Evolutionary conservation across 35 echinoderm and acorn worm genomes (phyloP).

Genomic region (Apostichopus parvimensis): DNA sequence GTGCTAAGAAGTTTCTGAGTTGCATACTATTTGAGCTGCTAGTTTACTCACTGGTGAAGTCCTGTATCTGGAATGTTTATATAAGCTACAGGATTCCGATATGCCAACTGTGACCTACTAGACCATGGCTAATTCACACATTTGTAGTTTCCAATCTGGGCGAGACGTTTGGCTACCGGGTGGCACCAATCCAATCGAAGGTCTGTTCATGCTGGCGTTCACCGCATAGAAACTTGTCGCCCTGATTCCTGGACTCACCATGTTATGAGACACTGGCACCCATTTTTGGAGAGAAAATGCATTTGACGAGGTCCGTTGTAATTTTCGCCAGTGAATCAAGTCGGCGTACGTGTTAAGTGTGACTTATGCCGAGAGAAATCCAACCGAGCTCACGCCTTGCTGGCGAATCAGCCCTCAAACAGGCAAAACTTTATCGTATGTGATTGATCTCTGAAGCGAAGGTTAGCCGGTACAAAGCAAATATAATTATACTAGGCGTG

Average conservation of each 20-base stretch:
- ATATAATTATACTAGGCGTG: no score
- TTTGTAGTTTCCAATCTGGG: conserved; percentile 19
- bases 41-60: neutral
- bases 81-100: neutral
- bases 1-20: no score
- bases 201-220: neutral
- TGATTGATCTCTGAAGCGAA: no score
- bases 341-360: neutral
- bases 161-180: neutral
- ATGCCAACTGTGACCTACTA: neutral
- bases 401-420: neutral
- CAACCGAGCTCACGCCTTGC: neutral
- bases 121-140: conserved; percentile 38
- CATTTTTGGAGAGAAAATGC: neutral
- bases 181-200: neutral
- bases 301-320: neutral
- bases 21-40: no score
- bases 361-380: neutral
- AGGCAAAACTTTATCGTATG: neutral
- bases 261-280: neutral
- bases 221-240: neutral
- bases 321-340: neutral
- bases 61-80: conserved; percentile 8
- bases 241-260: neutral
- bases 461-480: no score